Conservation (phyloP, 35 echinoderm and acorn worm genomes). For the Strongylocentrotus purpuratus region DNA sequence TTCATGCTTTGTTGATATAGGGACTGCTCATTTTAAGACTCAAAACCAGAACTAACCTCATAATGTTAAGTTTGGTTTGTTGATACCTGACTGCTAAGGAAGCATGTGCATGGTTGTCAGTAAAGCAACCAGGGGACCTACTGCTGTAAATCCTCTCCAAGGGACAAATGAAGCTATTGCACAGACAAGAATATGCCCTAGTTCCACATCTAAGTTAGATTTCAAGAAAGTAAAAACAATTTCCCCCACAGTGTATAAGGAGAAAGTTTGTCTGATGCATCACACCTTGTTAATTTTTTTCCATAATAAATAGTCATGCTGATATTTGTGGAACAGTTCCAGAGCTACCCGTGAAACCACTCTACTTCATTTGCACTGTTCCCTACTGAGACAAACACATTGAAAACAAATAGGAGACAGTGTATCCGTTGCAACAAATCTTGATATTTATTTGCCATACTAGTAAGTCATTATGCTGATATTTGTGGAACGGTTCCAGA, state of each 20-base stretch:
- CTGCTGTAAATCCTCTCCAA: too few species aligned
- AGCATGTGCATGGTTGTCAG: too few species aligned
- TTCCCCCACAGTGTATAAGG: background rate
- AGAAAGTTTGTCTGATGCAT: too few species aligned
- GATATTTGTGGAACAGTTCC: background rate
- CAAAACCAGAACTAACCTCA: too few species aligned
- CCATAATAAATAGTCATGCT: too few species aligned
- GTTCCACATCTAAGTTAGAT: background rate
- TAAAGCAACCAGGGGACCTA: too few species aligned
- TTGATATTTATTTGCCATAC: background rate
- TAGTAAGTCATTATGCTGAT: background rate
- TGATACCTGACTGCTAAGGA: too few species aligned
- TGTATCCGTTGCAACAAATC: too few species aligned
- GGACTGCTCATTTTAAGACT: too few species aligned
- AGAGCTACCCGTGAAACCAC: background rate
- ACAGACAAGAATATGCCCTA: background rate
- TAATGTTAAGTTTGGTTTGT: too few species aligned
- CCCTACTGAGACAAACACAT: background rate
- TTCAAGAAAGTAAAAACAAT: background rate
- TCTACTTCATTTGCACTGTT: background rate
- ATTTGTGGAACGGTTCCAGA: background rate
- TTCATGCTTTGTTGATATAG: too few species aligned
- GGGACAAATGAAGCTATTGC: too few species aligned
- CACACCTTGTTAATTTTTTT: background rate
- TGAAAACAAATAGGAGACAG: conserved; percentile 36